A percentile compares a stretch with the other conserved stretches of the same genome.
Evolutionary conservation across 1,140 invertebrate genomes (phyloP).

Genomic region (Agrypnia vestita): DNA sequence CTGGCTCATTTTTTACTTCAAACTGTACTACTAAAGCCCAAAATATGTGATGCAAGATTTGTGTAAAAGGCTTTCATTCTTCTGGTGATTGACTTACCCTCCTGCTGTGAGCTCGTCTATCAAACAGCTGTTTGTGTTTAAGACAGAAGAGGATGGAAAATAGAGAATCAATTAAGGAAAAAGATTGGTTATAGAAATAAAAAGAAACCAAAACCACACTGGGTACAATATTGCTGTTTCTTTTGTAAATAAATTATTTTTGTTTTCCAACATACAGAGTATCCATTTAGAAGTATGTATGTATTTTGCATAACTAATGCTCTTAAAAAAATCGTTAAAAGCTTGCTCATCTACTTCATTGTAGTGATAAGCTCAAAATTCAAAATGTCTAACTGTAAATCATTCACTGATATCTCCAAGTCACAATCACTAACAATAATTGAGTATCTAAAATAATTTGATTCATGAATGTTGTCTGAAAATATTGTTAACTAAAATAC

Average conservation of each 20-base stretch:
- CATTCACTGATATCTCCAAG: too few species aligned
- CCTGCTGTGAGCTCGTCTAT: slow-evolving; percentile 87
- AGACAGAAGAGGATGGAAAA: slow-evolving; percentile 75
- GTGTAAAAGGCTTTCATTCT: slow-evolving; percentile 27
- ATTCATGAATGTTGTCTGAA: too few species aligned
- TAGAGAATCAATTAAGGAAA: slow-evolving; percentile 71
- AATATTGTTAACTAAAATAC: too few species aligned
- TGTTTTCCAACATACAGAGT: neutral
- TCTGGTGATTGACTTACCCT: slow-evolving; percentile 79
- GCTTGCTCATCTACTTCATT: too few species aligned
- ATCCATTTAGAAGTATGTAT: neutral
- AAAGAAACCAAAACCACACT: too few species aligned
- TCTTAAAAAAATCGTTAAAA: too few species aligned
- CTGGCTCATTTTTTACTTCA: neutral
- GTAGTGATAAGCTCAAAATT: too few species aligned
- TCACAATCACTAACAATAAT: too few species aligned
- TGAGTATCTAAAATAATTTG: too few species aligned
- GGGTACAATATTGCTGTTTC: too few species aligned
- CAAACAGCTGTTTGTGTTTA: slow-evolving; percentile 84
- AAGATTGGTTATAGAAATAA: slow-evolving; percentile 62
- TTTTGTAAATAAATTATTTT: neutral
- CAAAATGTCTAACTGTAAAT: too few species aligned
- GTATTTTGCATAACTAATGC: neutral
- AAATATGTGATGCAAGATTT: slow-evolving; percentile 28
- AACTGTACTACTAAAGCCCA: slow-evolving; percentile 5